Percentiles rank a stretch among this genome's conserved stretches.
Conservation (phyloP, 2,888 invertebrate genomes). For the Dicroscelio sp. region DNA sequence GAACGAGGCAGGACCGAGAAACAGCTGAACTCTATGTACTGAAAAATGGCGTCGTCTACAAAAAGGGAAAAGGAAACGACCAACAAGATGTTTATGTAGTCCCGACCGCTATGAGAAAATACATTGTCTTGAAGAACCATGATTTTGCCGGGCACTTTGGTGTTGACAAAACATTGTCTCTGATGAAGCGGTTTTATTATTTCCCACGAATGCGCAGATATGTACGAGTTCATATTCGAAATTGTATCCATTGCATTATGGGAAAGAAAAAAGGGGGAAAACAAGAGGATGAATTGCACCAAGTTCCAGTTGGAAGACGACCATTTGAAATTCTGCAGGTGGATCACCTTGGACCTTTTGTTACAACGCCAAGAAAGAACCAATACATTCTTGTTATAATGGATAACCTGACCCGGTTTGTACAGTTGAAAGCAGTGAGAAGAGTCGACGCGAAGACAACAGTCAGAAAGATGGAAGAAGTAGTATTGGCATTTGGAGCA, state of each 20-base stretch:
- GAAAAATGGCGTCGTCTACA: too few relatives aligned
- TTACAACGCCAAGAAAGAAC: not conserved
- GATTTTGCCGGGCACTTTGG: slow-evolving; percentile 21
- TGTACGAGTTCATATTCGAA: slow-evolving; percentile 52
- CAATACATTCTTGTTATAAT: not conserved
- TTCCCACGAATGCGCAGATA: slow-evolving; percentile 59
- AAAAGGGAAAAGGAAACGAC: too few relatives aligned
- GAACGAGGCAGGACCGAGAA: too few relatives aligned
- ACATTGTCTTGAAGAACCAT: slow-evolving; percentile 25
- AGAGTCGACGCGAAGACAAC: slow-evolving; percentile 1
- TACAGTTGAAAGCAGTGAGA: not conserved
- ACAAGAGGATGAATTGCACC: slow-evolving; percentile 43
- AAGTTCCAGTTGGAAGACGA: not conserved
- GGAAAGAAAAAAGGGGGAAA: slow-evolving; percentile 37
- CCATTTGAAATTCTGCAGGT: slow-evolving; percentile 37
- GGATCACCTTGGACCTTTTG: slow-evolving; percentile 43
- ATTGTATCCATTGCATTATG: slow-evolving; percentile 60
- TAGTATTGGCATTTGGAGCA: slow-evolving; percentile 12
- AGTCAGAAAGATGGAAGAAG: slow-evolving; percentile 6
- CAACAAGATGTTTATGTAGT: too few relatives aligned
- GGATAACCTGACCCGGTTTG: slow-evolving; percentile 24
- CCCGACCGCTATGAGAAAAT: slow-evolving; percentile 42
- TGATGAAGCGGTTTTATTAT: slow-evolving; percentile 55
- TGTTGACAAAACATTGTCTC: slow-evolving; percentile 16
- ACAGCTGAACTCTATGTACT: not conserved